These are phyloP conservation scores for Amblyornis subalaris DNA, from an alignment of 2,113 vertebrate genomes.

Conservation along the genomic window DNA sequence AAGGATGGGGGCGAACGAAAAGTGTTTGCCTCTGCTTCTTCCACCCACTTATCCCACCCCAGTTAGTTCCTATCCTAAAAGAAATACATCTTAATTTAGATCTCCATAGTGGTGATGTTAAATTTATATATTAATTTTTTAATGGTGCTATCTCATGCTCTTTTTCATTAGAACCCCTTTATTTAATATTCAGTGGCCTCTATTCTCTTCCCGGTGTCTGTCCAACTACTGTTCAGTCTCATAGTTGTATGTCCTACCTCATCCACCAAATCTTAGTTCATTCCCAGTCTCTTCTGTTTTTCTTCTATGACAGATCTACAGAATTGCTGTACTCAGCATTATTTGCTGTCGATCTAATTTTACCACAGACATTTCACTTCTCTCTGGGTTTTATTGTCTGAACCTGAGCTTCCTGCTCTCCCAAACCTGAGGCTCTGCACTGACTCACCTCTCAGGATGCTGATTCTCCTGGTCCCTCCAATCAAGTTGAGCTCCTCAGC, in stretches of 20 bases:
- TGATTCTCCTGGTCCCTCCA: not conserved
- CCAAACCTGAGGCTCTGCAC: not conserved
- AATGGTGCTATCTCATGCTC: not conserved
- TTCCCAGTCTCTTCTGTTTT: not conserved
- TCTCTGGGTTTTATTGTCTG: not conserved
- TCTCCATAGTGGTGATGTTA: not conserved
- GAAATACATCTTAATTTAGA: not conserved
- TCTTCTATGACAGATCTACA: not conserved
- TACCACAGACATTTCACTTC: fast-evolving
- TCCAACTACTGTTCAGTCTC: not conserved
- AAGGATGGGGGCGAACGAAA: not conserved
- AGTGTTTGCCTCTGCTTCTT: not conserved
- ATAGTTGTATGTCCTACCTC: not conserved
- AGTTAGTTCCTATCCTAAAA: not conserved
- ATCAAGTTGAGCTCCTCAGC: not conserved
- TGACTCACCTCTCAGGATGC: not conserved
- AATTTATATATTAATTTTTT: not conserved
- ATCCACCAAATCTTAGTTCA: not conserved
- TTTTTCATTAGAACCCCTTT: not conserved
- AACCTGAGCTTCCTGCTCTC: not conserved
- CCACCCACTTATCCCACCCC: not conserved
- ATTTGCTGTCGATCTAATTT: not conserved
- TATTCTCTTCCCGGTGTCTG: not conserved
- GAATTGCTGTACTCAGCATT: not conserved
- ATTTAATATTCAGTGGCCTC: not conserved